These are phyloP conservation scores for Dicerorhinus sumatrensis DNA, from an alignment of 2,113 vertebrate species.

Conservation along the genomic window DNA sequence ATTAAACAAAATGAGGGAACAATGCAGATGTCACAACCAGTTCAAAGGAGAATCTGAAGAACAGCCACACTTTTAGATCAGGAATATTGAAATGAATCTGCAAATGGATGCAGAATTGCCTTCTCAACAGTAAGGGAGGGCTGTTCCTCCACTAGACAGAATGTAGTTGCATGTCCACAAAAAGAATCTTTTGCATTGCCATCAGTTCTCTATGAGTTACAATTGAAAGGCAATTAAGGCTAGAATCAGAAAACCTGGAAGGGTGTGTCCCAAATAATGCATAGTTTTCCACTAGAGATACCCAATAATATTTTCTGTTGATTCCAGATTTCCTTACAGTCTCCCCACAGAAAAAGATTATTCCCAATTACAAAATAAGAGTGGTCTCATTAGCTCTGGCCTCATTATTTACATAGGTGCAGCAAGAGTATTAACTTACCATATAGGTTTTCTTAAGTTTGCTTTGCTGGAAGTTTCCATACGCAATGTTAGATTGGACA, in stretches of 20 bases:
- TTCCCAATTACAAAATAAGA: neutral
- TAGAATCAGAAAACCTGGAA: neutral
- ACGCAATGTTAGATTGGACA: constrained; percentile 16
- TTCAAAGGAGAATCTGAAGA: constrained; percentile 59
- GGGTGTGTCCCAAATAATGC: neutral
- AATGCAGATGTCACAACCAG: constrained; percentile 37
- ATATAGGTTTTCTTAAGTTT: constrained; percentile 8
- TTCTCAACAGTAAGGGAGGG: neutral
- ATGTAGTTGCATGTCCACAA: neutral
- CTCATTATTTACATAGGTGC: constrained; percentile 15
- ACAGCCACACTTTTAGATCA: neutral
- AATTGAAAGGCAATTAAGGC: neutral
- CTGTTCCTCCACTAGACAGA: too few species aligned
- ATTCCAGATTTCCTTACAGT: neutral
- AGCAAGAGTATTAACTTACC: neutral
- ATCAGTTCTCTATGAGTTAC: neutral
- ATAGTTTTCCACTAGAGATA: neutral
- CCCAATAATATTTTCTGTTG: neutral
- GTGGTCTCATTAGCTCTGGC: neutral
- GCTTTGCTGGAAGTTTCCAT: constrained; percentile 53
- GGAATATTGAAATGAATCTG: neutral
- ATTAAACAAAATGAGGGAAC: constrained; percentile 65
- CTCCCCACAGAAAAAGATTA: neutral
- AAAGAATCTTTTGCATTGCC: accelerated
- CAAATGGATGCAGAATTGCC: neutral